Evolutionary conservation across 1,140 invertebrate genomes (phyloP), one percentile per base, ranked within the genome.

Genomic region (Halictus rubicundus): DNA sequence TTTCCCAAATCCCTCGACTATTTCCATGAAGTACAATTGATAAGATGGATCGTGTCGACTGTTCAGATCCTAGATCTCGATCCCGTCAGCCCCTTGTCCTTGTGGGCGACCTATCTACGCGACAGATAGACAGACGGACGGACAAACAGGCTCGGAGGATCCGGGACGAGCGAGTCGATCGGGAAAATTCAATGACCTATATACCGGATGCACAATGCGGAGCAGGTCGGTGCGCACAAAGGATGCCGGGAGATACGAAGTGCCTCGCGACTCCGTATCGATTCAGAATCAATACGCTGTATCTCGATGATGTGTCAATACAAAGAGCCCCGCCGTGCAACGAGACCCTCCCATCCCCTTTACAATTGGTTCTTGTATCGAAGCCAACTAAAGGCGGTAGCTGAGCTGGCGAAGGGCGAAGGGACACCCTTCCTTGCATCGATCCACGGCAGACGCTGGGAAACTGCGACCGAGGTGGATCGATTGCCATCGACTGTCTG

Each of bases 141-240:
- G 25, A 27, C 16, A 9, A 74, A 61, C 49, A 68, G 60, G 57
- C 27, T 39, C 21, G 49, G 65, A 52, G 61, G 66, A 57, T 57
- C 54, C 54, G 19, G 54, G 19, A 57, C 19, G 32, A 42, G 57
- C 73, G 80, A 42, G 64, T 23, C 71, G 66, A 80, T 61, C 59
- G 73, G 68, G 54, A 66, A 80, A 83, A 80, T 86, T 80, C 84
- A 72, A 83, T 81, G 85, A 83, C 85, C 85, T 71, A 83, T 60
- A 85, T 86, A 78, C 54, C 39, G 12, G 49, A 23, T 49, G 63
- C 42, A 74, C 66, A 76, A 78, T 79, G 72, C 75, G 21, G 49
- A 21, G 14, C 49, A 16, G 49, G 49, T 52, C 49, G 49, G 49
- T 1, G 68, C 16, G 16, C 42, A 69, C 57, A 78, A 78, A 81